Conservation (phyloP, 2,113 vertebrate species). For the Scortum barcoo region DNA sequence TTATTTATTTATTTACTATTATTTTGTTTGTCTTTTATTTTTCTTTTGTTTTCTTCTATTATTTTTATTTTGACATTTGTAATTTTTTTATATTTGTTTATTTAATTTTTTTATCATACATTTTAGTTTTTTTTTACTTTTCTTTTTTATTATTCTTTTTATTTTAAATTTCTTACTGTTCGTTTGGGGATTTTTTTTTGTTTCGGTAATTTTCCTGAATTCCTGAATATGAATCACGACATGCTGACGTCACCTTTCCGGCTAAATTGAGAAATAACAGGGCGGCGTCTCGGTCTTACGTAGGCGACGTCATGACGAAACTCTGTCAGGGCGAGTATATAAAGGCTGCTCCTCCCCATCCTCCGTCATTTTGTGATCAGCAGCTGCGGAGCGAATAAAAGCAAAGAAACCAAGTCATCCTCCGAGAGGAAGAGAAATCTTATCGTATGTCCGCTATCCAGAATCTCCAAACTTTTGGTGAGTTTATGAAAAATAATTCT, state of each 20-base stretch:
- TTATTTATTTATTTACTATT: no score
- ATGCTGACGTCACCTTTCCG: conserved; percentile 55
- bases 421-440: conserved; percentile 88
- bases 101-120: no score
- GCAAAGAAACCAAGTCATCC: conserved; percentile 83
- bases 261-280: conserved; percentile 48
- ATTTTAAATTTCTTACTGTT: no score
- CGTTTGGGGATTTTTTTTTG: no score
- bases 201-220: background rate
- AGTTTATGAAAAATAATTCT: conserved; percentile 76
- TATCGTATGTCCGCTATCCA: conserved; percentile 99
- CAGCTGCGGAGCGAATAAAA: no score
- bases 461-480: conserved; percentile 97
- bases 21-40: no score
- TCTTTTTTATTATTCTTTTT: no score
- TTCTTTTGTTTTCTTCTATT: no score
- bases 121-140: no score
- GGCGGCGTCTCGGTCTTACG: conserved; percentile 22
- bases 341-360: no score
- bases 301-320: conserved; percentile 32
- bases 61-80: no score
- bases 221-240: background rate
- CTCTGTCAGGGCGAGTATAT: conserved; percentile 61
- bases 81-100: no score
- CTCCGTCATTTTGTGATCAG: conserved; percentile 85